Percentiles rank a stretch among this genome's conserved stretches.
phyloP scores from a whole-genome alignment of 53 echinoderm and acorn worm species.

The Patiria pectinifera region DNA sequence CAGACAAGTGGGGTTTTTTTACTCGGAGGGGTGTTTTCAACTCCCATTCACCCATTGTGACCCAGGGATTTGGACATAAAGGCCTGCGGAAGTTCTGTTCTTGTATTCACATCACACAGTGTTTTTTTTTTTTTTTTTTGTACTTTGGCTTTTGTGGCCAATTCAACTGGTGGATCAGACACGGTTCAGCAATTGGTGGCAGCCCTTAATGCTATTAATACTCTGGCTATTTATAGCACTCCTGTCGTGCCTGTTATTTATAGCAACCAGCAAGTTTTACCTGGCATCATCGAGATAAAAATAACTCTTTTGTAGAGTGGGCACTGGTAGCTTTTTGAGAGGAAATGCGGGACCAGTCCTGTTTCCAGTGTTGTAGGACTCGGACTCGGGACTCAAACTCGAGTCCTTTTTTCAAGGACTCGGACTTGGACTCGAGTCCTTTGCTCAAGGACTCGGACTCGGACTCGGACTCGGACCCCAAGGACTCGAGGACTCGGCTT shows the following conservation, averaged over 20 bases:
- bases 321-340: neutral
- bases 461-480: no score
- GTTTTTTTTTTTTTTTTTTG: neutral
- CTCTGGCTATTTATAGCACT: conserved; percentile 25
- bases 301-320: neutral
- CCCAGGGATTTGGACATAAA: neutral
- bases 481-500: no score
- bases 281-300: conserved; percentile 25
- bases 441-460: no score
- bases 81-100: neutral
- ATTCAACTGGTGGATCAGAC: neutral
- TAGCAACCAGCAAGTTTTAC: conserved; percentile 34
- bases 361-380: no score
- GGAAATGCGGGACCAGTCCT: neutral
- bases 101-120: neutral
- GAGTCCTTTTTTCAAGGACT: no score
- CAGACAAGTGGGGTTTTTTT: neutral
- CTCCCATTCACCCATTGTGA: neutral
- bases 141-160: conserved; percentile 12
- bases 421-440: no score
- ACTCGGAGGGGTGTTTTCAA: neutral
- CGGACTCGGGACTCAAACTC: no score
- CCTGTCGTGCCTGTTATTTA: conserved; percentile 33
- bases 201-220: conserved; percentile 23
- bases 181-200: neutral